Conservation (phyloP, 2,888 invertebrate genomes). For the Drosophila emarginata region DNA sequence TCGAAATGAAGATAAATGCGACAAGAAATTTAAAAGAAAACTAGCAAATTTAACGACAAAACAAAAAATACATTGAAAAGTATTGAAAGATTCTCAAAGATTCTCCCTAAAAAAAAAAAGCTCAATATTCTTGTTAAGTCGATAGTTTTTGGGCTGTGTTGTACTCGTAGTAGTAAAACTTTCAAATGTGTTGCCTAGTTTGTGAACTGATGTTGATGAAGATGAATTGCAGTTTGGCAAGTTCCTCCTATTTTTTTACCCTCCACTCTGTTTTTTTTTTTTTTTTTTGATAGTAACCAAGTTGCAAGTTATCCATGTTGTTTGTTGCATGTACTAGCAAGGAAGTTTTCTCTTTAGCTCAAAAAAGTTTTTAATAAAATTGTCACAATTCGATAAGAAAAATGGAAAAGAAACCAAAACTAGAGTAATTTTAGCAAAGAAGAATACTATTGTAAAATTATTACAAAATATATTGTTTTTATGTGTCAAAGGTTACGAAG, state of each 20-base stretch:
- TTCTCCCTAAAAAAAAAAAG: conserved; percentile 17
- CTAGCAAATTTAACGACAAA: conserved; percentile 31
- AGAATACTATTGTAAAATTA: background rate
- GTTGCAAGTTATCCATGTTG: conserved; percentile 39
- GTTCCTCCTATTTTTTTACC: conserved; percentile 33
- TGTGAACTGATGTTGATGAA: conserved; percentile 56
- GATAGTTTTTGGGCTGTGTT: conserved; percentile 29
- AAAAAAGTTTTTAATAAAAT: conserved; percentile 61
- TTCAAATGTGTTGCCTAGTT: conserved; percentile 43
- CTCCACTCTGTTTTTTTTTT: too few species aligned
- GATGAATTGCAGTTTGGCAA: conserved; percentile 73
- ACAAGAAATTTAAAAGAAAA: conserved; percentile 25
- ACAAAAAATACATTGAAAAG: conserved; percentile 11
- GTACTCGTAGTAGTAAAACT: conserved; percentile 28
- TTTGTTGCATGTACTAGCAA: conserved; percentile 1
- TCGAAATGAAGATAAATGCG: conserved; percentile 75
- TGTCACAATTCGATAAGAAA: conserved; percentile 52
- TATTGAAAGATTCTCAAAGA: conserved; percentile 18
- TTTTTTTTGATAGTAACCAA: conserved; percentile 48
- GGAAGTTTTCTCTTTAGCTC: conserved; percentile 26
- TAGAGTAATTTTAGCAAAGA: conserved; percentile 62
- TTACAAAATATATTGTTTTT: background rate
- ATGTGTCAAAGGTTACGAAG: background rate
- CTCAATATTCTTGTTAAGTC: conserved; percentile 45
- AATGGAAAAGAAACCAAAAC: conserved; percentile 27